Evolutionary conservation across 2,797 vertebrate species (phyloP), one percentile per base, ranked within the genome.

Genomic region (Lepus oiostolus): DNA sequence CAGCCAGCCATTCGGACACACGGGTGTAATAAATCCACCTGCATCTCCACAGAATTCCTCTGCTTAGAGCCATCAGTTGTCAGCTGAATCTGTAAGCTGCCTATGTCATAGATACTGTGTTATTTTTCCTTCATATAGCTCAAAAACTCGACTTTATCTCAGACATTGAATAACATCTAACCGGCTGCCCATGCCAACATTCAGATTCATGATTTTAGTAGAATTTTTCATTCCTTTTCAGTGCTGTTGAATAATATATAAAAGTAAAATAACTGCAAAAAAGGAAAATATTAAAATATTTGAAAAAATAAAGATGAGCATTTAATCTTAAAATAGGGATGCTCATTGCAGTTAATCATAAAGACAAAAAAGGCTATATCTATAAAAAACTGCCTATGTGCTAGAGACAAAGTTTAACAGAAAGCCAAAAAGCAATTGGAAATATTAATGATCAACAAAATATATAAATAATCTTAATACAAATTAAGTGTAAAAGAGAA

Each of bases 1-100:
- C 50, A 94, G 28, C 42, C 58, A 75, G 16, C 58, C 95, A 1
- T 93, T 98, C 92, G 88, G 94, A 94, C 72, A 92, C 70, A 86
- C 6, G 19, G 30, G 17, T 74, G 28, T 89, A 91, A 96, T 92
- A 94, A 95, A 96, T 95, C 79, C 62, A 75, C 70, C 17, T 76
- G n/a, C n/a, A n/a, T n/a, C n/a, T n/a, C n/a, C n/a, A n/a, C n/a
- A n/a, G n/a, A n/a, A n/a, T n/a, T n/a, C n/a, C n/a, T n/a, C n/a
- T n/a, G 35, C 74, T 94, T 88, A 65, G n/a, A 85, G 65, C 26
- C 24, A 91, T 85, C 63, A 92, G 22, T 28, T 75, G 93, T 76
- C 70, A 68, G 7, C 26, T 85, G 70, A 89, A 62, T 60, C 17
- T 87, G 90, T 65, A 85, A 92, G 26, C 16, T 88, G 14, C 19